phyloP scores from a whole-genome alignment of 2,888 invertebrate species.

The Thera britannica region DNA sequence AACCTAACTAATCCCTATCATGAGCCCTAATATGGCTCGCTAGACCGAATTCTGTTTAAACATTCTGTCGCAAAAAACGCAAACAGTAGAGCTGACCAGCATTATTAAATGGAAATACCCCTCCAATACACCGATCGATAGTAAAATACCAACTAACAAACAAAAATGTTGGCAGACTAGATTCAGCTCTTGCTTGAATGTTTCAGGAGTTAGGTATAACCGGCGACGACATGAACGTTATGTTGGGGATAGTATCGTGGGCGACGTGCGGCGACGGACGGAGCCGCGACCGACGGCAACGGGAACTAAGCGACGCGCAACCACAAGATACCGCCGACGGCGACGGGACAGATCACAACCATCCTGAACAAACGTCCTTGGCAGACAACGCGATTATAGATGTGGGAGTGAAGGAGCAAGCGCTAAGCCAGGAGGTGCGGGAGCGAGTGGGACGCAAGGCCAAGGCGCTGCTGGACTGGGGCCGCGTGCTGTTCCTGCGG shows the following conservation, averaged over 20 bases:
- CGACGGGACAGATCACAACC: not conserved
- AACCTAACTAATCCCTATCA: too few relatives aligned
- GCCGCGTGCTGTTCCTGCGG: conserved; percentile 86
- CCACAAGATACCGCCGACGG: not conserved
- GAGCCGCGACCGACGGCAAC: conserved; percentile 73
- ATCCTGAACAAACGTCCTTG: not conserved
- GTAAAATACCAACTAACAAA: too few relatives aligned
- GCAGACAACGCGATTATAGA: not conserved
- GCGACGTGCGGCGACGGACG: conserved; percentile 92
- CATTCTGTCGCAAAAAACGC: too few relatives aligned
- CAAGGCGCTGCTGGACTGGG: conserved; percentile 91
- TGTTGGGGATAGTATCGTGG: conserved; percentile 95
- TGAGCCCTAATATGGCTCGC: too few relatives aligned
- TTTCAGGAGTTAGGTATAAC: conserved; percentile 83
- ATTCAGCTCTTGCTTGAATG: not conserved
- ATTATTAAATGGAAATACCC: too few relatives aligned
- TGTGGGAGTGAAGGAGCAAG: not conserved
- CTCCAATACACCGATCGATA: too few relatives aligned
- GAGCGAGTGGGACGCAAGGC: conserved; percentile 87
- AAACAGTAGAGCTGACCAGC: too few relatives aligned
- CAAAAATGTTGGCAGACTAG: too few relatives aligned
- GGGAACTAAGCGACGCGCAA: conserved; percentile 51
- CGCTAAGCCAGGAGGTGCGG: conserved; percentile 29
- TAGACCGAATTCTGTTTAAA: too few relatives aligned
- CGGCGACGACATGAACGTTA: conserved; percentile 88